Base-by-base conservation (phyloP, 2,113 vertebrate genomes). In the Cheirogaleus medius region DNA sequence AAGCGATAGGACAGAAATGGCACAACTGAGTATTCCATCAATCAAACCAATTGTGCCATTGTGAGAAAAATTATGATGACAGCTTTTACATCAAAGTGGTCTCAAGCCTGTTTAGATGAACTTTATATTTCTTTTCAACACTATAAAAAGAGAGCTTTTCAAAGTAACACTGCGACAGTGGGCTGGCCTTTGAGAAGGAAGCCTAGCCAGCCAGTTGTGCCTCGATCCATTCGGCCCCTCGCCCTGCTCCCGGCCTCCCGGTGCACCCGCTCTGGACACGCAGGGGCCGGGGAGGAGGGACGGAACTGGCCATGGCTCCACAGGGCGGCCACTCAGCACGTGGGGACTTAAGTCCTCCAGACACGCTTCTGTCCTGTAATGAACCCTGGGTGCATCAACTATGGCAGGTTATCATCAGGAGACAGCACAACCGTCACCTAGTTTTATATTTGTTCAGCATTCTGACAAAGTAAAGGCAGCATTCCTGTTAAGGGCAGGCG, bases 381-480 rank as follows among this genome's bases (percentile, higher is more conserved):
- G 49, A 47, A 5, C 66, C 37, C 58, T 10, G 37, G 25, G 73
- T 21, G 54, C 15, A 60, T 11, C 18, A 8, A 2, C 17, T 68
- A 3, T 17, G 58, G 63, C 39, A 68, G 78, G 29, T 21, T 27
- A 7, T n/a, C 66, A 9, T 63, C 49, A 10, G 58, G 34, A 94
- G 93, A 96, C 96, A 76, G 92, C 58, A 95, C 39, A 42, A 77
- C 49, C 25, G 47, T 60, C 92, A 32, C 87, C 39, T 95, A 74
- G 60, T 76, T 74, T 49, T 60, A 3, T 58, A 58, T 84, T n/a
- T 95, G 64, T 90, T 96, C 80, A 66, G 91, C 88, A 42, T 95
- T 98, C 98, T 98, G 98, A 98, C 97, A 95, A 97, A 97, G 97
- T 2, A 6, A 91, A 87, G 89, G 92, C 90, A 92, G 97, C 87